Conservation (phyloP, 2,113 vertebrate genomes). For the Willisornis vidua region DNA sequence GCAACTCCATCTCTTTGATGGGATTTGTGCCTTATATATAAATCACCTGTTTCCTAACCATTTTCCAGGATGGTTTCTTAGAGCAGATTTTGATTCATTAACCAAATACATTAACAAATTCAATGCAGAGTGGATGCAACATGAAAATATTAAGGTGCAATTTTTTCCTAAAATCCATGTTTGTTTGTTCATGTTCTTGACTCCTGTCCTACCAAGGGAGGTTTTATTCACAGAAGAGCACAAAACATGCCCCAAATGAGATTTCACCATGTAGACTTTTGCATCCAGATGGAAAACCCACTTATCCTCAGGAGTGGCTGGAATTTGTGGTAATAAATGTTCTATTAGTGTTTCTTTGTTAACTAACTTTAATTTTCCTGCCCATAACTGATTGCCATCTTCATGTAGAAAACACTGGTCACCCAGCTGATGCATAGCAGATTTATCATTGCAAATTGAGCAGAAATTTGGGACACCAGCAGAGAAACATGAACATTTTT, state of each 20-base stretch:
- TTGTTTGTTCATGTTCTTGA: background rate
- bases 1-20: background rate
- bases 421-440: background rate
- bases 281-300: background rate
- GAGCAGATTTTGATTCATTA: background rate
- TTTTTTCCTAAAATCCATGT: background rate
- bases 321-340: background rate
- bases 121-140: background rate
- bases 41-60: background rate
- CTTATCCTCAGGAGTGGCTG: background rate
- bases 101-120: background rate
- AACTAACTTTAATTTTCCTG: background rate
- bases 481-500: background rate
- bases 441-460: background rate
- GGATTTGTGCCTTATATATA: background rate
- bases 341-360: background rate
- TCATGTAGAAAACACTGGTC: background rate
- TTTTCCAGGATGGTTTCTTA: background rate
- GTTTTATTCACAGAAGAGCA: background rate
- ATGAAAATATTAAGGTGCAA: background rate
- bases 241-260: background rate
- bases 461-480: background rate
- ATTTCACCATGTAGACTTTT: background rate
- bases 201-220: background rate
- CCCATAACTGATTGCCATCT: background rate